Base-by-base conservation (phyloP, 1,140 invertebrate genomes). In the fruit fly (Drosophila melanogaster) region DNA sequence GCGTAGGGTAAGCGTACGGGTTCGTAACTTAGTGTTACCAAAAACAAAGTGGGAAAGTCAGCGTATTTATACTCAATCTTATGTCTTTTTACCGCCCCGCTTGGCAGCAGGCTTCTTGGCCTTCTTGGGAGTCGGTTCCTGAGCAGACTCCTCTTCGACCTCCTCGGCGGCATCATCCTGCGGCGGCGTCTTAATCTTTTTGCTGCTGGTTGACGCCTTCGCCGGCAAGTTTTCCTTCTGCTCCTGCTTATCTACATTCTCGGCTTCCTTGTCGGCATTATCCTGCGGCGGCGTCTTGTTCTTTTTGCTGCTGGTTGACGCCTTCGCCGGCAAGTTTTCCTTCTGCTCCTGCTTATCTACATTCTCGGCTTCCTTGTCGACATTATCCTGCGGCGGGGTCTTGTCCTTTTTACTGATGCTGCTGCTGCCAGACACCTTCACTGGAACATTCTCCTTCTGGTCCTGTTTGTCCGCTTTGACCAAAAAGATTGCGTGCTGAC, bases 401-500 rank as follows among this genome's bases (percentile, higher is more conserved):
- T 54, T 46, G 0, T 58, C 49, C 46, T 44, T 56, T 46, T 59
- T 76, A 58, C 47, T n/a, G n/a, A n/a, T 77, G 54, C 51, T 69
- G n/a, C 58, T 50, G 38, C 17, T 62, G 33, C 38, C 40, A 4
- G 10, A 57, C 55, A 26, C 55, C 56, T 77, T 47, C 3, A 55
- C 30, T 14, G 61, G 76, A 22, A 73, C 43, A 35, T 61, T 75
- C 51, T 74, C 70, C 43, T 81, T 85, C 35, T 70, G 35, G 15
- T 74, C 43, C 43, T 73, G 33, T 24, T 53, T 55, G 26, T 77
- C 62, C 3, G 61, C 92, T 61, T 92, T 90, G 72, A 93, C 92
- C 10, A 94, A 70, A 19, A 94, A 91, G 4, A 93, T 85, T 4
- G 92, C 92, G 70, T 94, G 93, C 64, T 94, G 93, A 2, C 93